A percentile compares a stretch with the other conserved stretches of the same genome.
Conservation (phyloP, 2,888 invertebrate species). For the Petrophora chlorosata region DNA sequence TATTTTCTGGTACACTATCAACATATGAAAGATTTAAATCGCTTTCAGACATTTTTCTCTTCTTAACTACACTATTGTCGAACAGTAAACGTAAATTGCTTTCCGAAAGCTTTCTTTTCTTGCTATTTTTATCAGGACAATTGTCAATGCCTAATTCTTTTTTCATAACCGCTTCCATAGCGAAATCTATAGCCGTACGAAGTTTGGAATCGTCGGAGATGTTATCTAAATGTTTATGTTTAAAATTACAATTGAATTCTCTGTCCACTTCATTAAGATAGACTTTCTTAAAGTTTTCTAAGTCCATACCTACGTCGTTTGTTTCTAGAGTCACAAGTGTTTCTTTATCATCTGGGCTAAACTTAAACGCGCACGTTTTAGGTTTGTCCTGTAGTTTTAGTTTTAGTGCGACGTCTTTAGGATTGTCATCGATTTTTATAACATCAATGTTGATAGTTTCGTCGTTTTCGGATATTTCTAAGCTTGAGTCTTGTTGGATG, state of each 20-base stretch:
- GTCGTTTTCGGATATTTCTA: slow-evolving; percentile 64
- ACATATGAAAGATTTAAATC: neutral
- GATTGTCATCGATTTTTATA: slow-evolving; percentile 41
- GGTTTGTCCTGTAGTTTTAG: slow-evolving; percentile 33
- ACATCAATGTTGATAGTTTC: slow-evolving; percentile 57
- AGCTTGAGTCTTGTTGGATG: slow-evolving; percentile 53
- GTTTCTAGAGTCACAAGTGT: slow-evolving; percentile 37
- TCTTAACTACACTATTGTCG: slow-evolving; percentile 9
- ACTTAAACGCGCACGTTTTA: slow-evolving; percentile 53
- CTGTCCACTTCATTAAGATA: slow-evolving; percentile 61
- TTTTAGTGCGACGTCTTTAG: slow-evolving; percentile 19
- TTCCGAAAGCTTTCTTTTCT: slow-evolving; percentile 24
- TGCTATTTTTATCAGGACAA: neutral
- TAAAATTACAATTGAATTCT: slow-evolving; percentile 20
- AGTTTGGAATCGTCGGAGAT: neutral
- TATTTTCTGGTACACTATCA: neutral
- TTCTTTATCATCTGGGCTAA: slow-evolving; percentile 53
- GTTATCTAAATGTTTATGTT: slow-evolving; percentile 18
- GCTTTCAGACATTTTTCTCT: slow-evolving; percentile 18
- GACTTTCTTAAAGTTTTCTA: slow-evolving; percentile 65
- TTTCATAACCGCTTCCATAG: slow-evolving; percentile 10
- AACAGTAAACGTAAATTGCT: slow-evolving; percentile 7
- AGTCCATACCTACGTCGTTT: slow-evolving; percentile 51
- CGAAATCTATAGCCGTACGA: slow-evolving; percentile 14
- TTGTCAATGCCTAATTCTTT: neutral